Evolutionary conservation across 2,888 invertebrate species (phyloP).

Genomic region (Piscicola geometra): DNA sequence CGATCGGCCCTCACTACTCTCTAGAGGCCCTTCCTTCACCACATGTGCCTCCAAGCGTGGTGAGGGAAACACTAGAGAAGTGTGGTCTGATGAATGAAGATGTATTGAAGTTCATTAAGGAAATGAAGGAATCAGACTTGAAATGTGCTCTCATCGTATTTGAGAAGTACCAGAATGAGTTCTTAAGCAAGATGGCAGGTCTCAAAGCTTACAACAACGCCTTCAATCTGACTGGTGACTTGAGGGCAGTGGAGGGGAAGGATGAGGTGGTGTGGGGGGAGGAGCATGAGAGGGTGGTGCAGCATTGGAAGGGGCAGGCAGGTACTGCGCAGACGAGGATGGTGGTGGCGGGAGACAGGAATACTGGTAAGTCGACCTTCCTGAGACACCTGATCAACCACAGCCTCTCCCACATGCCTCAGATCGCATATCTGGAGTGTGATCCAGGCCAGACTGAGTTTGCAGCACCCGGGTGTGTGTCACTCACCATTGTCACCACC

Average conservation of each 20-base stretch:
- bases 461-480: slow-evolving; percentile 11
- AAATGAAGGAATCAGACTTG: neutral
- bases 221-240: neutral
- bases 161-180: neutral
- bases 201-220: neutral
- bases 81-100: neutral
- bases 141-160: neutral
- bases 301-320: neutral
- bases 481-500: slow-evolving; percentile 7
- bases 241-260: neutral
- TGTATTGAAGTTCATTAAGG: neutral
- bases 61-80: neutral
- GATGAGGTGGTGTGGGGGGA: neutral
- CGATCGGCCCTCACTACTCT: neutral
- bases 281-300: neutral
- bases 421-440: slow-evolving; percentile 29
- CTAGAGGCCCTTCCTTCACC: neutral
- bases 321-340: neutral
- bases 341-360: neutral
- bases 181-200: neutral
- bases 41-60: too few species aligned
- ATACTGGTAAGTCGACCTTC: neutral
- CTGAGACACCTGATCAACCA: neutral
- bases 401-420: neutral
- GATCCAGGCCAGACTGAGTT: slow-evolving; percentile 30